These are phyloP conservation scores for Netta rufina DNA, from an alignment of 2,797 vertebrate species.

Conservation along the genomic window DNA sequence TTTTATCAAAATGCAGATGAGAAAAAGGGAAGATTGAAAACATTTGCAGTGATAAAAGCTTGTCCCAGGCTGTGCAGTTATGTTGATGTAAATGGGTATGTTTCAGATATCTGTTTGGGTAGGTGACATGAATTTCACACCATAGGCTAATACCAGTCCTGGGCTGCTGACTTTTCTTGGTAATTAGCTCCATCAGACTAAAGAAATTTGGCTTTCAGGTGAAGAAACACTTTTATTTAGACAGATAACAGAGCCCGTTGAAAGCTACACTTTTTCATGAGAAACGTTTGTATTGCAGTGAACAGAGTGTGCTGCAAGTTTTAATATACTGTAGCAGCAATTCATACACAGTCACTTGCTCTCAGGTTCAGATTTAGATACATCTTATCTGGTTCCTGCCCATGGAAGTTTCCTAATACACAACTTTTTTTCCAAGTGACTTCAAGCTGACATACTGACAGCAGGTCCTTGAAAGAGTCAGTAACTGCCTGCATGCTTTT, in stretches of 20 bases:
- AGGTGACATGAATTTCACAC: neutral
- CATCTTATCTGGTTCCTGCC: neutral
- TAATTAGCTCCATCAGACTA: neutral
- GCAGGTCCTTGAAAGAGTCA: neutral
- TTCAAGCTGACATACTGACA: neutral
- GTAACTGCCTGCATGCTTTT: neutral
- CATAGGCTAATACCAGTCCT: neutral
- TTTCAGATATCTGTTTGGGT: neutral
- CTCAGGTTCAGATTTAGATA: neutral
- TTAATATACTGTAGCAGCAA: neutral
- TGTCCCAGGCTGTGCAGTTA: neutral
- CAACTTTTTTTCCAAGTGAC: neutral
- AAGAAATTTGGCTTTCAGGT: neutral
- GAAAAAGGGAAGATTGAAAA: neutral
- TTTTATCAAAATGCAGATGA: neutral
- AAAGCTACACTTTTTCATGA: neutral
- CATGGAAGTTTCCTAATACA: neutral
- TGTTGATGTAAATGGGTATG: neutral
- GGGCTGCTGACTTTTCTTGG: neutral
- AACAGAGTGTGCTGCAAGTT: neutral
- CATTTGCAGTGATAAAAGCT: neutral
- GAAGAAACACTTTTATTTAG: neutral
- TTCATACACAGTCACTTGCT: neutral
- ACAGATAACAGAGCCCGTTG: neutral
- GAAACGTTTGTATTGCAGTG: neutral